phyloP scores from a whole-genome alignment of 2,797 vertebrate species.

The Oreortyx pictus region DNA sequence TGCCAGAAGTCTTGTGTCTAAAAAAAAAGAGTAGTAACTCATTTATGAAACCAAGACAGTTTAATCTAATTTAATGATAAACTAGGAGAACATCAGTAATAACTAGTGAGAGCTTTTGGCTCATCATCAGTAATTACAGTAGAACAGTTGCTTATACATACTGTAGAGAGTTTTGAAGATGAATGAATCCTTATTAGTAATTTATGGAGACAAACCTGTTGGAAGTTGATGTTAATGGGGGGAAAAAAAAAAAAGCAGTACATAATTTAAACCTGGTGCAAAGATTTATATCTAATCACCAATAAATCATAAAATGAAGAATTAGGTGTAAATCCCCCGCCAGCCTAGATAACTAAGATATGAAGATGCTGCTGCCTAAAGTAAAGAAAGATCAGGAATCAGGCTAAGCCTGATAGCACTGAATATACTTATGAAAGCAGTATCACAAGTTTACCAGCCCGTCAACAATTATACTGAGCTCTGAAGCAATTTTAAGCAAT shows the following conservation, averaged over 20 bases:
- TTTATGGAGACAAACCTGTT: background rate
- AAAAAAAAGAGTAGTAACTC: background rate
- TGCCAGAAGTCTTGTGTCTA: background rate
- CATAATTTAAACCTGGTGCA: background rate
- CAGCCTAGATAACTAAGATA: background rate
- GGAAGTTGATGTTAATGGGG: background rate
- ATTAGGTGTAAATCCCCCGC: background rate
- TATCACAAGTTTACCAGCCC: background rate
- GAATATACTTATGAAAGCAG: background rate
- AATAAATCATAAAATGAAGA: background rate
- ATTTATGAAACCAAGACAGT: background rate
- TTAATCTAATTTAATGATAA: background rate
- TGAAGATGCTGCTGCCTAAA: background rate
- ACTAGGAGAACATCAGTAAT: background rate
- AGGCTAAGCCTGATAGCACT: background rate
- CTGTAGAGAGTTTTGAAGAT: background rate
- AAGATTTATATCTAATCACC: background rate
- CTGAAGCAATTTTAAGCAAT: background rate
- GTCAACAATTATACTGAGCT: background rate
- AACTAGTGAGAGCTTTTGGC: background rate
- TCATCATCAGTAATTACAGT: background rate
- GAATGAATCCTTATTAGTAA: background rate
- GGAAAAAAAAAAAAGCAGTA: background rate
- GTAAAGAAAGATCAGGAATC: background rate
- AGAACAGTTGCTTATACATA: background rate